phyloP scores from a whole-genome alignment of 2,113 vertebrate genomes.

The Saguinus midas region DNA sequence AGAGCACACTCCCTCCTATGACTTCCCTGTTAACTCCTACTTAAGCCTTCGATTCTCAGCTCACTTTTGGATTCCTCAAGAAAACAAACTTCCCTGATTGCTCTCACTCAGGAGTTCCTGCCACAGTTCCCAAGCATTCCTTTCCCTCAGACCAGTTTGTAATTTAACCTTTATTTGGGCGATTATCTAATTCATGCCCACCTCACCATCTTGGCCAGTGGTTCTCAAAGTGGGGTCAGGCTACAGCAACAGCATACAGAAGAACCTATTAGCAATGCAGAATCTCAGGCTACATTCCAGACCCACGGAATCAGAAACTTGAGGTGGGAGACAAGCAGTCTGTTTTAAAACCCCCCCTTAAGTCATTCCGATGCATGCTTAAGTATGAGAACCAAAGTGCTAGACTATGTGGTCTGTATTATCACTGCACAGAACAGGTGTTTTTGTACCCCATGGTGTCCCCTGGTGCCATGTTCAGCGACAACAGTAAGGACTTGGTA shows the following conservation, averaged over 20 bases:
- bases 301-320: background rate
- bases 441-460: background rate
- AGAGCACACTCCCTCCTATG: background rate
- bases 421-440: no score
- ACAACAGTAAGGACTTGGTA: background rate
- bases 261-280: background rate
- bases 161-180: background rate
- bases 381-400: background rate
- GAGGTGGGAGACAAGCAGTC: background rate
- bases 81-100: background rate
- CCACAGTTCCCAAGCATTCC: background rate
- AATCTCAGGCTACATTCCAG: background rate
- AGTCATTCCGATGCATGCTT: background rate
- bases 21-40: background rate
- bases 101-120: background rate
- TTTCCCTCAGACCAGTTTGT: background rate
- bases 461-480: background rate
- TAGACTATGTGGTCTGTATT: background rate
- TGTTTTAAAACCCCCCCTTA: background rate
- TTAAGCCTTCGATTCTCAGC: background rate
- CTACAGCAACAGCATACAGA: background rate
- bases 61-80: background rate
- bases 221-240: background rate
- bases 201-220: background rate
- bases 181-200: background rate